These are phyloP conservation scores for Lanistes nyassanus DNA, from an alignment of 1,140 invertebrate genomes.

Conservation along the genomic window DNA sequence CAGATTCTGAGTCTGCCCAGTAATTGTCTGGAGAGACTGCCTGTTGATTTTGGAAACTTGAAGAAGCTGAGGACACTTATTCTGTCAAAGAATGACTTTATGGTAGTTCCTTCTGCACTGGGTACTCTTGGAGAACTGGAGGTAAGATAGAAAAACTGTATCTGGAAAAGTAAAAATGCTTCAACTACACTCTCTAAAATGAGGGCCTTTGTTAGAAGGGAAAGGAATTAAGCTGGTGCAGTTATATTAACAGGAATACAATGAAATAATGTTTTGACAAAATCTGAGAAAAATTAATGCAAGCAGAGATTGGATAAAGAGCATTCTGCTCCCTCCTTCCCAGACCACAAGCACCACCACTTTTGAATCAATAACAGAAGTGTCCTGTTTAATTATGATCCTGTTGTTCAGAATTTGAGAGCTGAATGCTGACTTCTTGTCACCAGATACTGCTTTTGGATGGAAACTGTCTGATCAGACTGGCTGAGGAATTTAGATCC, in stretches of 20 bases:
- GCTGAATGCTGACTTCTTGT: not conserved
- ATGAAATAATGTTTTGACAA: no score
- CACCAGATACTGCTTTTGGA: conserved; percentile 38
- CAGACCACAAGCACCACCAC: no score
- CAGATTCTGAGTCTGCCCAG: conserved; percentile 53
- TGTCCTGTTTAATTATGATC: not conserved
- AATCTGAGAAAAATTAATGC: no score
- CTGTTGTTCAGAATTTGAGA: not conserved
- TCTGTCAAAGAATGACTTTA: conserved; percentile 51
- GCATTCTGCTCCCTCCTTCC: no score
- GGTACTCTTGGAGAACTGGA: conserved; percentile 45
- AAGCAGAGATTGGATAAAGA: no score
- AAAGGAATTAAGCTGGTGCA: no score
- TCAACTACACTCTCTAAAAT: no score
- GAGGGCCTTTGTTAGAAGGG: no score
- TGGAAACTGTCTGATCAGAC: conserved; percentile 47
- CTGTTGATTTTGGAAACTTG: conserved; percentile 56
- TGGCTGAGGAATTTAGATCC: conserved; percentile 55
- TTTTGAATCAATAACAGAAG: no score
- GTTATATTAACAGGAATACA: no score
- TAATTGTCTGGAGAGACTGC: conserved; percentile 49
- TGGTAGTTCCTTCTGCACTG: conserved; percentile 45
- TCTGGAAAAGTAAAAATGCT: no score
- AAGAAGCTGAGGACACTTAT: conserved; percentile 48
- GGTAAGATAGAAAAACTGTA: conserved; percentile 3